Conservation (phyloP, 2,797 vertebrate genomes). For the Halcyon smyrnensis region DNA sequence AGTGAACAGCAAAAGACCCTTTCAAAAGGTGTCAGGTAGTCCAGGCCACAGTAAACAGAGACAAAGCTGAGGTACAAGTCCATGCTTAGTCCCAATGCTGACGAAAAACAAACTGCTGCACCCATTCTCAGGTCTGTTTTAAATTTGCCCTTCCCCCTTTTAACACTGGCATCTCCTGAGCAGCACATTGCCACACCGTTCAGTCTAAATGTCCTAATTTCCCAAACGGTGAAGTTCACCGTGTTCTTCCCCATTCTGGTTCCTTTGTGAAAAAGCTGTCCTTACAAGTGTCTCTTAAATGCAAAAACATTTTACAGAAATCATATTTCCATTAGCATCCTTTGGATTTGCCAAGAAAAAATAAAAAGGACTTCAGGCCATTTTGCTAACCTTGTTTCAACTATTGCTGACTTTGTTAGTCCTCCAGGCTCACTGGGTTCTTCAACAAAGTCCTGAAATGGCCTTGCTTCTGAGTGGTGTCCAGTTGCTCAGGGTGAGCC, state of each 20-base stretch:
- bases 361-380: not conserved
- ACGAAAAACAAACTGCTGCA: not conserved
- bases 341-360: not conserved
- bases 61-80: not conserved
- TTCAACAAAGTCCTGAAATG: constrained; percentile 34
- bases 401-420: not conserved
- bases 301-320: not conserved
- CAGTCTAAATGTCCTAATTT: not conserved
- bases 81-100: not conserved
- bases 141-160: not conserved
- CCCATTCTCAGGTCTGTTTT: not conserved
- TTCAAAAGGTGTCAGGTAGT: not conserved
- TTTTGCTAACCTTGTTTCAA: not conserved
- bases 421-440: not conserved
- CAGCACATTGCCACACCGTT: accelerated
- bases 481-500: not conserved
- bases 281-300: not conserved
- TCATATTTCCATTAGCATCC: not conserved
- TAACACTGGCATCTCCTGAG: not conserved
- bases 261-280: not conserved
- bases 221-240: not conserved
- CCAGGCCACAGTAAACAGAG: not conserved
- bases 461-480: constrained; percentile 17
- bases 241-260: not conserved
- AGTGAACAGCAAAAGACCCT: not conserved